Percentiles rank a stretch among this genome's conserved stretches.
Evolutionary conservation across 2,888 invertebrate species (phyloP).

Genomic region (Emmelina monodactyla): DNA sequence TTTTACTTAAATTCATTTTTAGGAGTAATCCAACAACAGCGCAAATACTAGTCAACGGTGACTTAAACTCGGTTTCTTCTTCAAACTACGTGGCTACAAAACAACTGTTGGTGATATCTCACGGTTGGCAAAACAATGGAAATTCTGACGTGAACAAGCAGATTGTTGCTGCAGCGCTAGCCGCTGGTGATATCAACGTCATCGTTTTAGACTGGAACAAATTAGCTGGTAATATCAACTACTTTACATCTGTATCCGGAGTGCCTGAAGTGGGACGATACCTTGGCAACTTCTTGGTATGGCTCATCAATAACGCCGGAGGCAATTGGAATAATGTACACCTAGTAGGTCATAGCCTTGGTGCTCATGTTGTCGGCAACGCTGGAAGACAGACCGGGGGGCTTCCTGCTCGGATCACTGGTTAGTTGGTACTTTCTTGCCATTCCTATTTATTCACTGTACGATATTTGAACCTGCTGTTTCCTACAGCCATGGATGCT

Average conservation of each 20-base stretch:
- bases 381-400: slow-evolving; percentile 26
- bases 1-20: too few species aligned
- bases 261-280: slow-evolving; percentile 19
- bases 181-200: slow-evolving; percentile 25
- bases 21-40: slow-evolving; percentile 28
- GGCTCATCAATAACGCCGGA: slow-evolving; percentile 25
- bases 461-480: too few species aligned
- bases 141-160: slow-evolving; percentile 25
- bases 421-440: too few species aligned
- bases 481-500: slow-evolving; percentile 36
- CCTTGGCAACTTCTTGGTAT: slow-evolving; percentile 20
- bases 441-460: too few species aligned
- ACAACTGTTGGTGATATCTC: slow-evolving; percentile 32
- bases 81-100: slow-evolving; percentile 29
- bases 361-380: slow-evolving; percentile 34
- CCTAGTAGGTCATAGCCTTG: slow-evolving; percentile 35
- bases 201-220: slow-evolving; percentile 31
- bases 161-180: slow-evolving; percentile 21
- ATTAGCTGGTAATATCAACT: slow-evolving; percentile 17
- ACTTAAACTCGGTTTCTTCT: slow-evolving; percentile 27
- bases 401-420: slow-evolving; percentile 22
- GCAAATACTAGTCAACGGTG: slow-evolving; percentile 30
- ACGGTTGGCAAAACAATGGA: slow-evolving; percentile 42
- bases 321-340: slow-evolving; percentile 31
- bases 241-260: slow-evolving; percentile 13